Evolutionary conservation across 2,888 invertebrate species (phyloP).

Genomic region (Athalia circularis): DNA sequence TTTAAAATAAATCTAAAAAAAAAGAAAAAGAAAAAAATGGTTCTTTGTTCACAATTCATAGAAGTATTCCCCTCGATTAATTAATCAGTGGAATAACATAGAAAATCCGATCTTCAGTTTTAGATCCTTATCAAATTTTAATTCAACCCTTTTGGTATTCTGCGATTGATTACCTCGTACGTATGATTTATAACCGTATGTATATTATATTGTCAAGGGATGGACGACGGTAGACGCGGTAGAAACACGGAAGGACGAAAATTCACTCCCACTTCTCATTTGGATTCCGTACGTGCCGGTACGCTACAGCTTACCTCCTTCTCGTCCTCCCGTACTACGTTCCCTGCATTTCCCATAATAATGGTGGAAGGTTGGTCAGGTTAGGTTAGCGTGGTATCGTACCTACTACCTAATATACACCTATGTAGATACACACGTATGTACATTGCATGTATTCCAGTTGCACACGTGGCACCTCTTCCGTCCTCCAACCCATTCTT

Average conservation of each 20-base stretch:
- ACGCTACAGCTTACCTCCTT: background rate
- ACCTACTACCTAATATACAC: slow-evolving; percentile 2
- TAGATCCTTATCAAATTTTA: too few relatives aligned
- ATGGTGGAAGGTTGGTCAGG: background rate
- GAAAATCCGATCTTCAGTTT: too few relatives aligned
- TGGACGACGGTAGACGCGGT: background rate
- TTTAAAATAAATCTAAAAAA: background rate
- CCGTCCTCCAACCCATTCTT: background rate
- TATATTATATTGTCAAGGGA: slow-evolving; percentile 9
- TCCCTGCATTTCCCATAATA: background rate
- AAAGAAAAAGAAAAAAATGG: background rate
- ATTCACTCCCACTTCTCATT: slow-evolving; percentile 39
- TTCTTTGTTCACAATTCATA: too few relatives aligned
- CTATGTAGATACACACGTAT: background rate
- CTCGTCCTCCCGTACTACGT: background rate
- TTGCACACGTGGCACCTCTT: too few relatives aligned
- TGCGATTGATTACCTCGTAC: too few relatives aligned
- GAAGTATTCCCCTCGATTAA: too few relatives aligned
- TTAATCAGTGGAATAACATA: too few relatives aligned
- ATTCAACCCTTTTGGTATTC: too few relatives aligned
- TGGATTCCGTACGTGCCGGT: slow-evolving; percentile 33
- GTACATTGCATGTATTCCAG: too few relatives aligned
- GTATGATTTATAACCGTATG: background rate
- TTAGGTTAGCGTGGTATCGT: background rate
- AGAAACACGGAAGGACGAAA: slow-evolving; percentile 9